Base-by-base conservation (phyloP, 1,140 invertebrate species). In the Anagrus nilaparvatae region DNA sequence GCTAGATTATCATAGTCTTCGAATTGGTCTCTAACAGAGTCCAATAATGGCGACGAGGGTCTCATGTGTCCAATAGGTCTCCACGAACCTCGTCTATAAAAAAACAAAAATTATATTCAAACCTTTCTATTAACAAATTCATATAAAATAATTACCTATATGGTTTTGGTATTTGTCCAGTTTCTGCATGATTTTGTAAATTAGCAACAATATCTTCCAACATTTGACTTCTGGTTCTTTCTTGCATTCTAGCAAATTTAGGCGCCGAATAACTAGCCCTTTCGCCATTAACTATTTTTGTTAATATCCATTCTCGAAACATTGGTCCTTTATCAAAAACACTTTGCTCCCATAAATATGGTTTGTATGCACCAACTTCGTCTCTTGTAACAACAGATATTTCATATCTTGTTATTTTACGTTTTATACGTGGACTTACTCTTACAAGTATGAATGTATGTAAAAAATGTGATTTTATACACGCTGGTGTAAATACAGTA, bases 231-330 rank as follows among this genome's bases (percentile, higher is more conserved):
- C 89, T 72, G 0, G 90, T 95, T 37, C 90, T 67, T 56, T 94
- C 90, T 60, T 94, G 85, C 81, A 97, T 91, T 44, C 91, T 77
- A 0, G 92, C 90, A 61, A 98, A 97, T 65, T 97, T 95, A 0
- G 92, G 89, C 4, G 94, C 91, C 9, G 91, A 96, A 57, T 97
- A 97, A 44, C 88, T 92, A 0, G 94, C 93, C 43, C 92, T 73
- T 62, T 98, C 95, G 0, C 93, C 95, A 56, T 98, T 97, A 1
- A 98, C 92, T 33, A 97, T 88, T 69, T 97, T 98, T 3, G 94
- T 96, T 5, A 97, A 72, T 14, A 97, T 72, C 86, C 95, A 97
- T 63, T 97, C 92, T 20, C 88, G 79, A 60, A 81, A 85, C 71
- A 85, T 82, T 1, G 63, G 51, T 29, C 64, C 64, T 75, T 91